phyloP scores from a whole-genome alignment of 35 echinoderm and acorn worm species.

The Strongylocentrotus purpuratus region DNA sequence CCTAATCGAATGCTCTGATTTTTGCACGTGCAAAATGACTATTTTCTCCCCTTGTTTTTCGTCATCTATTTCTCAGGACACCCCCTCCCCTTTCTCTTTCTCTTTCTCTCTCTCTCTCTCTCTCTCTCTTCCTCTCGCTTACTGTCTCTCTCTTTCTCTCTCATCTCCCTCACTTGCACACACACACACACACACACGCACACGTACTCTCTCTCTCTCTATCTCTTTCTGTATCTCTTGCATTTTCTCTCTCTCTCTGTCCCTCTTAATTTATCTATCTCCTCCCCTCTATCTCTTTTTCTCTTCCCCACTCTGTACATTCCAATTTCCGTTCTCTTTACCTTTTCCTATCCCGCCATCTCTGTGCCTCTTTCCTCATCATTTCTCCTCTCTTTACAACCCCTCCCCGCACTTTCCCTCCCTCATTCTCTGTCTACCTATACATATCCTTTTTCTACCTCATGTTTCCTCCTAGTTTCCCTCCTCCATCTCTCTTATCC shows the following conservation, averaged over 20 bases:
- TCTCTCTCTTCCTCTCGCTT: not conserved
- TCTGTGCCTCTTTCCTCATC: no score
- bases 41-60: not conserved
- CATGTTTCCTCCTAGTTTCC: not conserved
- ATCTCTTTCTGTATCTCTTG: not conserved
- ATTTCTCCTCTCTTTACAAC: no score
- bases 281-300: no score
- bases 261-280: not conserved
- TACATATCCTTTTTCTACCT: not conserved
- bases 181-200: no score
- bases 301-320: no score
- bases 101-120: not conserved
- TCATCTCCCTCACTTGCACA: no score
- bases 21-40: constrained; percentile 48
- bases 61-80: not conserved
- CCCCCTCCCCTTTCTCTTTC: not conserved
- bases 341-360: no score
- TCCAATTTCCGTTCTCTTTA: no score
- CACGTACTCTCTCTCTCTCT: not conserved
- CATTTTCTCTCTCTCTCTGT: not conserved
- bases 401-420: no score
- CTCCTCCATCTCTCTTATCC: not conserved
- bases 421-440: no score
- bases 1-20: constrained; percentile 44
- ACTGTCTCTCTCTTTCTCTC: not conserved